These are phyloP conservation scores for Aurelia aurita DNA, from an alignment of 30 jellyfish, hydroid and myxozoan species.

Conservation along the genomic window DNA sequence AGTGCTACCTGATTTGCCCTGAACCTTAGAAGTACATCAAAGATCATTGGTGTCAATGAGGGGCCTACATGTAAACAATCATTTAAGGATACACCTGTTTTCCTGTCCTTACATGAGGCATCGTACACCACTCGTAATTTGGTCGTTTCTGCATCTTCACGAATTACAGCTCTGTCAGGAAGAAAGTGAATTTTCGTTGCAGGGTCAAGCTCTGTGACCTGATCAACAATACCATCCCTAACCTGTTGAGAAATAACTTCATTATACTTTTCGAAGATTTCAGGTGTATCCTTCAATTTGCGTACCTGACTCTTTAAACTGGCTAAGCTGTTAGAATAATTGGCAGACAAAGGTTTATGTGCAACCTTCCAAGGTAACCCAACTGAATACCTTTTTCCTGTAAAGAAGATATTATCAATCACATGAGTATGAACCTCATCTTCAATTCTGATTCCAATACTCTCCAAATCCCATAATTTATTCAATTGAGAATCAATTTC, in stretches of 20 bases:
- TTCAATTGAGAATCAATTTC: not conserved
- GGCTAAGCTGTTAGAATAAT: not conserved
- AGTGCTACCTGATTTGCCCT: slow-evolving; percentile 33
- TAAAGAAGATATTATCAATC: too few relatives aligned
- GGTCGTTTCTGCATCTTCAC: slow-evolving; percentile 43
- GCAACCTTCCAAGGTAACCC: slow-evolving; percentile 21
- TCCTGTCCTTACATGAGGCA: slow-evolving; percentile 4
- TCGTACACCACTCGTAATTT: slow-evolving; percentile 28
- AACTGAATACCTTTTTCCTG: not conserved
- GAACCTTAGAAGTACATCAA: slow-evolving; percentile 33
- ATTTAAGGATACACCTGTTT: slow-evolving; percentile 24
- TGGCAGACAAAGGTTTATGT: not conserved
- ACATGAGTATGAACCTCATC: too few relatives aligned
- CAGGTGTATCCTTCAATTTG: not conserved
- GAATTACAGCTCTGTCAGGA: not conserved
- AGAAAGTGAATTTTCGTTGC: not conserved
- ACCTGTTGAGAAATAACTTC: not conserved
- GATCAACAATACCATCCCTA: not conserved
- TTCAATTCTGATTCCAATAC: too few relatives aligned
- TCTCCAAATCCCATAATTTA: slow-evolving; percentile 30
- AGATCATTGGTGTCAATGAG: slow-evolving; percentile 20
- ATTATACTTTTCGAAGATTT: not conserved
- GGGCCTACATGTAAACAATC: slow-evolving; percentile 65
- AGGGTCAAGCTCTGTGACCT: not conserved
- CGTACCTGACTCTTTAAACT: not conserved